A percentile compares a stretch with the other conserved stretches of the same genome.
Conservation (phyloP, 2,113 vertebrate species). For the Cinclus cinclus region DNA sequence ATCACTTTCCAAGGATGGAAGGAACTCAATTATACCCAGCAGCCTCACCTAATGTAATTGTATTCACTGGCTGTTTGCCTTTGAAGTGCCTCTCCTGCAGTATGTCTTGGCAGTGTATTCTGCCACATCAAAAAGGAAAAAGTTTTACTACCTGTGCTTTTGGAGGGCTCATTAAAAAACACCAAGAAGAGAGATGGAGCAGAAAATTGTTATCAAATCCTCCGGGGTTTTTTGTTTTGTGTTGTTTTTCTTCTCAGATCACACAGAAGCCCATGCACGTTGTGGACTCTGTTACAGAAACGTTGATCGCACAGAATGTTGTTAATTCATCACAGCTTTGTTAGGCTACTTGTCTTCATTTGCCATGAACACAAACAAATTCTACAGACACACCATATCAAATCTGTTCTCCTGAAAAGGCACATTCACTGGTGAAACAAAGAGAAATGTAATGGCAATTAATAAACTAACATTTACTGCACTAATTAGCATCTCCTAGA, state of each 20-base stretch:
- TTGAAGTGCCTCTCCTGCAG: conserved; percentile 59
- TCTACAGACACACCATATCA: conserved; percentile 38
- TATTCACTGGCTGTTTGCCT: conserved; percentile 57
- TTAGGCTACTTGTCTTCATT: conserved; percentile 47
- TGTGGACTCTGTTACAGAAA: conserved; percentile 40
- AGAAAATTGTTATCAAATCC: conserved; percentile 65
- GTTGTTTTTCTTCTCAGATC: conserved; percentile 39
- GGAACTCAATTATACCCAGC: conserved; percentile 68
- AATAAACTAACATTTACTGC: conserved; percentile 74
- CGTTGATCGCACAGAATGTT: conserved; percentile 14
- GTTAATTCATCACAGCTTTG: conserved; percentile 58
- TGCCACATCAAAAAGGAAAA: conserved; percentile 66
- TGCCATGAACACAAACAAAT: conserved; percentile 57
- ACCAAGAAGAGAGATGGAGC: conserved; percentile 40
- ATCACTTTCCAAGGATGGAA: conserved; percentile 58
- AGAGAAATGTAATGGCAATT: conserved; percentile 68
- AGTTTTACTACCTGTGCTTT: conserved; percentile 68
- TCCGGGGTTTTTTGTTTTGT: conserved; percentile 27
- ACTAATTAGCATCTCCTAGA: conserved; percentile 75
- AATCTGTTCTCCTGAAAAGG: conserved; percentile 61
- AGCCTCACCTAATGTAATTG: conserved; percentile 58
- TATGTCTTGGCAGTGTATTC: conserved; percentile 60
- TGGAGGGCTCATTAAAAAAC: conserved; percentile 69
- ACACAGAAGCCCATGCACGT: conserved; percentile 29
- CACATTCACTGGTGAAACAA: conserved; percentile 67